Conservation (phyloP, 92 coral and sea anemone genomes). For the Chrysogorgia sp. region DNA sequence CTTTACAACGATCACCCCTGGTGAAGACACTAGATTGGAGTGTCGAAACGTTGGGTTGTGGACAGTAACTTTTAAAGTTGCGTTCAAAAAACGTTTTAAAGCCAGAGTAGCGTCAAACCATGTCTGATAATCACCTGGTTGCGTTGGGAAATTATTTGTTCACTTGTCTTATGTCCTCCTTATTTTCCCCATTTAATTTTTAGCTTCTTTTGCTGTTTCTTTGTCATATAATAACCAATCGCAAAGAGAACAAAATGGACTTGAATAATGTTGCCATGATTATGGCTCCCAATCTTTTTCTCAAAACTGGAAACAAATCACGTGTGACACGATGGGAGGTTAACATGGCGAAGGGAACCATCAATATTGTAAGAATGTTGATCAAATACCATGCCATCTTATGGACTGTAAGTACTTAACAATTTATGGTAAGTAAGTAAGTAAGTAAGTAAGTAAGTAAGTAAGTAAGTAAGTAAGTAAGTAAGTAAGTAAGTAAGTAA, state of each 20-base stretch:
- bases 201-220: constrained; percentile 85
- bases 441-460: no score
- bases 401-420: constrained; percentile 99
- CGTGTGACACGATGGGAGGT: constrained; percentile 73
- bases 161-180: background rate
- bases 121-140: no score
- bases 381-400: constrained; percentile 91
- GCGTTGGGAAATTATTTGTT: no score
- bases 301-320: constrained; percentile 67
- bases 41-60: no score
- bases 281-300: constrained; percentile 95
- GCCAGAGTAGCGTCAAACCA: no score
- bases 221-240: constrained; percentile 72
- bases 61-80: no score
- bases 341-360: constrained; percentile 87
- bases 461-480: no score
- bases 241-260: constrained; percentile 93
- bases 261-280: constrained; percentile 97
- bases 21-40: no score
- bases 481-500: no score
- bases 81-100: no score
- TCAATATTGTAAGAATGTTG: constrained; percentile 90
- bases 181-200: background rate
- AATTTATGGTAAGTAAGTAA: no score
- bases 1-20: no score